Evolutionary conservation across 2,888 invertebrate genomes (phyloP), one percentile per base, ranked within the genome.

Genomic region (Neoscelio sp.): DNA sequence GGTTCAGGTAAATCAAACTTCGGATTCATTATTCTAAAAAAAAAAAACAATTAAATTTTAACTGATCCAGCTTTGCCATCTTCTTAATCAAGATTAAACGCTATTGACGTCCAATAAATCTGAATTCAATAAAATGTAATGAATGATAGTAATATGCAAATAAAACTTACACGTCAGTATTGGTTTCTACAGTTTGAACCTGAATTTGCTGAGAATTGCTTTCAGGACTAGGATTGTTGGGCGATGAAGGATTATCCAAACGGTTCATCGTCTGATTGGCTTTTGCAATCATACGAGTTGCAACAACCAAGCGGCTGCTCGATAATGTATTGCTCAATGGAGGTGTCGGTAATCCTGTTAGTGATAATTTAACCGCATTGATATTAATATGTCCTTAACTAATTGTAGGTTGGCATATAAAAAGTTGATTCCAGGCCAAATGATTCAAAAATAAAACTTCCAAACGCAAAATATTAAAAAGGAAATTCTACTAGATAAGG

Each of bases 1-100:
- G 77, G 93, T 97, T 78, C 98, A 98, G 95, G 97, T 98, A 91
- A 6, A 40, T 3, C 23, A 23, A 3, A 23, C 23, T 23, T 23
- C 6, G 3, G 4, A 3, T 23, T 23, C 3, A 23, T 23, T 4
- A 23, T 23, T 3, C 6, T 23, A 23, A 23, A 23, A 23, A 4
- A 23, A 23, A 23, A 23, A 23, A 23, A 23, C 3, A 23, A 23
- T 4, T 4, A 23, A 23, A 23, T n/a, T n/a, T n/a, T n/a, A n/a
- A n/a, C n/a, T n/a, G n/a, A n/a, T n/a, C n/a, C n/a, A n/a, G n/a
- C n/a, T n/a, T n/a, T n/a, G n/a, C n/a, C n/a, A n/a, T n/a, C n/a
- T n/a, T n/a, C n/a, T n/a, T n/a, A n/a, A n/a, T n/a, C n/a, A n/a
- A n/a, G n/a, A n/a, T n/a, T n/a, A n/a, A n/a, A n/a, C n/a, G n/a